A percentile compares a stretch with the other conserved stretches of the same genome.
phyloP scores from a whole-genome alignment of 2,113 vertebrate species.

The Sisor rabdophorus region DNA sequence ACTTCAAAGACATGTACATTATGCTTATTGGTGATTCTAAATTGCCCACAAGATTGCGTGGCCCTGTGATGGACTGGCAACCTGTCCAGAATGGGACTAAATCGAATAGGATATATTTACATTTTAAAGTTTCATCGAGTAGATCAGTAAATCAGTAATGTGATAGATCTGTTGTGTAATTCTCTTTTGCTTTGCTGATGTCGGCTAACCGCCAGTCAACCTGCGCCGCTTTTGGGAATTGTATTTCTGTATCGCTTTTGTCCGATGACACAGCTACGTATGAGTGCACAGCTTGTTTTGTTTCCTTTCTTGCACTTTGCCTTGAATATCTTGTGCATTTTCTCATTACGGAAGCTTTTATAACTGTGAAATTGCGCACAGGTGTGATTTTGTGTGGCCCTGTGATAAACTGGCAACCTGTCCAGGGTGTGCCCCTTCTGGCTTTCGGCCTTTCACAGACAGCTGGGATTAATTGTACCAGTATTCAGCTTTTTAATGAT shows the following conservation, averaged over 20 bases:
- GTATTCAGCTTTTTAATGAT: too few relatives aligned
- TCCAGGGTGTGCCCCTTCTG: too few relatives aligned
- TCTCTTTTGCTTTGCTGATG: constrained; percentile 36
- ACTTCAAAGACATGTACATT: too few relatives aligned
- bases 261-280: constrained; percentile 20
- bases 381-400: too few relatives aligned
- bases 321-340: constrained; percentile 36
- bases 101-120: constrained; percentile 9
- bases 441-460: too few relatives aligned
- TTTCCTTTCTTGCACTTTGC: constrained; percentile 5
- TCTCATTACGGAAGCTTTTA: constrained; percentile 33
- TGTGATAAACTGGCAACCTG: too few relatives aligned
- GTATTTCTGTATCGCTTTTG: constrained; percentile 22
- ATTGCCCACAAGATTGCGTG: too few relatives aligned
- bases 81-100: too few relatives aligned
- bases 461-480: too few relatives aligned
- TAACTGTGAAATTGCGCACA: too few relatives aligned
- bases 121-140: constrained; percentile 27
- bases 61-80: too few relatives aligned
- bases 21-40: too few relatives aligned
- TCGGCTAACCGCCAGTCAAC: constrained; percentile 15
- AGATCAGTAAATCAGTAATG: constrained; percentile 40
- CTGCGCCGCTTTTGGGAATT: constrained; percentile 28
- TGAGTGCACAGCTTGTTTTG: constrained; percentile 23
- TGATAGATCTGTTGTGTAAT: constrained; percentile 38